Evolutionary conservation across 2,797 vertebrate genomes (phyloP), one percentile per base, ranked within the genome.

Genomic region (Coregonus sp.): DNA sequence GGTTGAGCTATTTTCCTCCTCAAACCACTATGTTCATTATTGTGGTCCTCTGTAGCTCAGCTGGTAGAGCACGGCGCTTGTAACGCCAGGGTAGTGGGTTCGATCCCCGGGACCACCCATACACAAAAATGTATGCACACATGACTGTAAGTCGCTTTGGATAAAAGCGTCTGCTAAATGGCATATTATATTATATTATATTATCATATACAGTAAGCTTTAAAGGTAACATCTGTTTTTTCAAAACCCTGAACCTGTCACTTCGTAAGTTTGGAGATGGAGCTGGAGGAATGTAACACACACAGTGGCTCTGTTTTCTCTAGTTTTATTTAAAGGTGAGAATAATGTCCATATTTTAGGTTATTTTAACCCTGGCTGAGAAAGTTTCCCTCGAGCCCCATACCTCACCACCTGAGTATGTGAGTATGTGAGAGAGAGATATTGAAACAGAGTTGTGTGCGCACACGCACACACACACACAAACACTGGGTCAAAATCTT

Each of bases 271-370:
- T 63, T 63, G 59, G 56, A 37, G 35, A 37, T 59, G n/a, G 20
- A 51, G 7, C 50, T 51, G 2, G 14, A 18, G 59, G 9, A 20
- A 7, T 61, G n/a, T 16, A 61, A 61, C 56, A 20, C 18, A 61
- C 20, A 18, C 54, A 5, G 4, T n/a, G 54, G 37, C 5, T 20
- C 25, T 29, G n/a, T 63, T 11, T 63, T 63, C 25, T 29, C n/a
- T 61, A 20, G n/a, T 61, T 61, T n/a, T 61, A n/a, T 61, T 61
- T 29, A 63, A 20, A 25, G 66, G 31, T 35, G 47, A 66, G 63
- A 87, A 83, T 82, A 80, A 80, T 87, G 87, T 88, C 87, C 80
- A 86, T 91, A 87, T 89, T 88, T 35, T 18, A 5, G 66, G 66
- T 68, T 37, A 6, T 68, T 37, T 16, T 33, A 18, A 35, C 31